These are phyloP conservation scores for Saccopteryx bilineata DNA, from an alignment of 2,113 vertebrate species.

Conservation along the genomic window DNA sequence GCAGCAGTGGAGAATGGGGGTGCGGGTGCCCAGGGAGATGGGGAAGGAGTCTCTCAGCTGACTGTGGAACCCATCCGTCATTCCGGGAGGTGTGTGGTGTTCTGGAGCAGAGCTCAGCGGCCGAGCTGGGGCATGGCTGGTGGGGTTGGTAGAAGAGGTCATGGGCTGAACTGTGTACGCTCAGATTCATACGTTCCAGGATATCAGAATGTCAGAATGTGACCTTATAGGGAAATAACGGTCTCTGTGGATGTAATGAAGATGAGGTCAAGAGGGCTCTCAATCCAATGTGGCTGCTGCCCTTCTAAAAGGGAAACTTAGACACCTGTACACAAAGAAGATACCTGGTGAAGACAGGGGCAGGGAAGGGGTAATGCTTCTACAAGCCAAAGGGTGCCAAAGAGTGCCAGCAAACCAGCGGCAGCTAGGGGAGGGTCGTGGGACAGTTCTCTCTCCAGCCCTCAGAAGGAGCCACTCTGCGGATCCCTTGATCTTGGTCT, in stretches of 20 bases:
- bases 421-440: background rate
- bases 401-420: background rate
- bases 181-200: background rate
- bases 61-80: background rate
- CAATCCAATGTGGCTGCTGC: background rate
- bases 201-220: constrained; percentile 1
- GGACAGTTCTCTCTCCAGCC: background rate
- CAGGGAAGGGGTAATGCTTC: background rate
- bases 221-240: background rate
- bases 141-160: background rate
- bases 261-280: background rate
- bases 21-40: fast-evolving
- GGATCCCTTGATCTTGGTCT: background rate
- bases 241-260: background rate
- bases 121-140: background rate
- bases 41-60: background rate
- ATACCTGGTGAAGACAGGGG: background rate
- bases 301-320: background rate
- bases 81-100: background rate
- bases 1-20: background rate
- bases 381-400: background rate
- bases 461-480: background rate
- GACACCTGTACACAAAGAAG: background rate
- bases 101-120: background rate
- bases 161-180: background rate